A percentile compares a stretch with the other conserved stretches of the same genome.
phyloP scores from a whole-genome alignment of 2,113 vertebrate genomes.

The Illadopsis cleaveri region DNA sequence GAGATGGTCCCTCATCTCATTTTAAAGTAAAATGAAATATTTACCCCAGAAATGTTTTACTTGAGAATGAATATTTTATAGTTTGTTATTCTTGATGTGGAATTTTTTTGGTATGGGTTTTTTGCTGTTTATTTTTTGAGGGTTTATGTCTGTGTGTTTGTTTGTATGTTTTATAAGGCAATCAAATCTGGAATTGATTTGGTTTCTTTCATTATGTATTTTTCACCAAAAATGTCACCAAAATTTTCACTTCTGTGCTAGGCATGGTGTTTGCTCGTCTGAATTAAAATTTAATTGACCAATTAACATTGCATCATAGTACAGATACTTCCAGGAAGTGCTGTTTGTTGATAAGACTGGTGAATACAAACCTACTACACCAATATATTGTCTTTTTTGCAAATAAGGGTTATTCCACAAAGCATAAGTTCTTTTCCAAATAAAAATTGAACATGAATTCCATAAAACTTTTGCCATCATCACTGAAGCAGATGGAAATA shows the following conservation, averaged over 20 bases:
- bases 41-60: not conserved
- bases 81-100: not conserved
- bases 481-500: not conserved
- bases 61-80: not conserved
- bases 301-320: not conserved
- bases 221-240: not conserved
- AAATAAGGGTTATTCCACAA: not conserved
- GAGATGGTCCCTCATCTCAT: not conserved
- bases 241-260: not conserved
- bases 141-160: fast-evolving
- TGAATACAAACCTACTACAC: fast-evolving
- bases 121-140: not conserved
- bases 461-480: fast-evolving
- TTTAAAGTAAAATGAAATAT: not conserved
- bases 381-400: not conserved
- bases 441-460: not conserved
- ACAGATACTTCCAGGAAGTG: not conserved
- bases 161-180: not conserved
- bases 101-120: fast-evolving
- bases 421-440: not conserved
- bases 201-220: not conserved
- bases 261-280: not conserved
- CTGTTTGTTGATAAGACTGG: not conserved
- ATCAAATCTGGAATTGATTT: not conserved
- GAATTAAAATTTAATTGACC: not conserved